Base-by-base conservation (phyloP, 2,797 vertebrate genomes). In the Hafferia zeledoni region DNA sequence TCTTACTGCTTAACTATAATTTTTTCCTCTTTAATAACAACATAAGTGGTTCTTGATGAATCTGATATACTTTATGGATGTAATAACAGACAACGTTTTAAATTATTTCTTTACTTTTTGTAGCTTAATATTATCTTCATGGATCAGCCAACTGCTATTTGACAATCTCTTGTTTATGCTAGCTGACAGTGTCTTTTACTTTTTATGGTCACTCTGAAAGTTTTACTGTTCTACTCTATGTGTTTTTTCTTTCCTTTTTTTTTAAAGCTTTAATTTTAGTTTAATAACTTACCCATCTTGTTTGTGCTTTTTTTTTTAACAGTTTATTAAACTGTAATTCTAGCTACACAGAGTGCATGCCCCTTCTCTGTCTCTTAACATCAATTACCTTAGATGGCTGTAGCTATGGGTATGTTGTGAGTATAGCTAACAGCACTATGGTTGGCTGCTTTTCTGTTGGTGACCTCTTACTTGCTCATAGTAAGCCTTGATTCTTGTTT, bases 401-500 rank as follows among this genome's bases (percentile, higher is more conserved):
- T 74, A 49, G 52, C 52, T 0, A 0, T 39, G 53, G 50, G 18
- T 74, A 6, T 25, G 22, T 49, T 90, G 50, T 47, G 65, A 88
- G 22, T 71, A 52, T 16, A 80, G 63, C 44, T 43, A 52, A 59
- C 37, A n/a, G 68, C 56, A 28, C 19, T 28, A 20, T 74, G 46
- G 18, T 41, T 90, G 81, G 49, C 69, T 65, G 31, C 44, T 75
- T 82, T 91, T 53, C n/a, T 68, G 47, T 28, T 74, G 64, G 19
- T 77, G 46, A 83, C 59, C 68, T 87, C 7, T 57, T 70, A 39
- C 46, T 67, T 65, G 18, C n/a, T n/a, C 35, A 7, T 47, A 74
- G 63, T 59, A 90, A 91, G 15, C 19, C 53, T 72, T 44, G 11
- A 11, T 95, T 83, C 49, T 70, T 90, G 41, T 68, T 92, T 82